These are phyloP conservation scores for Scaptomyza pallida DNA, from an alignment of 1,140 invertebrate species.

Conservation along the genomic window DNA sequence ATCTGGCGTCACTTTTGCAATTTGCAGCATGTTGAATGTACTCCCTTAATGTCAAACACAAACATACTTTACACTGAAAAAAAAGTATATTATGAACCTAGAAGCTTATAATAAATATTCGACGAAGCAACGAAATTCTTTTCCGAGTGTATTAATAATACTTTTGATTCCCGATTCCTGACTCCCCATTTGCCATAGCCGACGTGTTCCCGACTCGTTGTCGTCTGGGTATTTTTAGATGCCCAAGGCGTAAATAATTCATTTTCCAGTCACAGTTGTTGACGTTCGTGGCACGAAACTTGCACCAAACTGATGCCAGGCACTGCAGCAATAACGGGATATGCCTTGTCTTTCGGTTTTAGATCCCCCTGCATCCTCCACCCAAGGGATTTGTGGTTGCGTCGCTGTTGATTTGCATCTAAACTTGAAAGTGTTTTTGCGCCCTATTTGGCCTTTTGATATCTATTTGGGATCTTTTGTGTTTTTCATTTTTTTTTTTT, in stretches of 20 bases:
- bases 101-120: background rate
- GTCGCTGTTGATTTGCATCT: constrained; percentile 64
- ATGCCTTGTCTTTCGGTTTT: constrained; percentile 8
- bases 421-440: constrained; percentile 68
- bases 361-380: background rate
- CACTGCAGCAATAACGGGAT: constrained; percentile 18
- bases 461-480: constrained; percentile 18
- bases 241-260: constrained; percentile 74
- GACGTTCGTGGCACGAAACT: constrained; percentile 61
- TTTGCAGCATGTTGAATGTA: background rate
- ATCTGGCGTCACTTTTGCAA: constrained; percentile 35
- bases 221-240: constrained; percentile 66
- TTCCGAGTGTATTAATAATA: constrained; percentile 27
- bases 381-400: constrained; percentile 47
- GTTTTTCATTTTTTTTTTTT: constrained; percentile 16
- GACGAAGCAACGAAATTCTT: background rate
- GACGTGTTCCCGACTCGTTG: constrained; percentile 6
- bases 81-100: too few relatives aligned
- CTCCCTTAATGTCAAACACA: background rate
- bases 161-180: background rate
- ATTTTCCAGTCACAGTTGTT: constrained; percentile 81
- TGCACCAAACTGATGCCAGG: constrained; percentile 35
- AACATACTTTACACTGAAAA: background rate
- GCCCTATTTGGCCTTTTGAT: constrained; percentile 59
- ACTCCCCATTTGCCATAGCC: background rate